Evolutionary conservation across 64 coral and sea anemone species (phyloP).

Genomic region (Exaiptasia diaphana): DNA sequence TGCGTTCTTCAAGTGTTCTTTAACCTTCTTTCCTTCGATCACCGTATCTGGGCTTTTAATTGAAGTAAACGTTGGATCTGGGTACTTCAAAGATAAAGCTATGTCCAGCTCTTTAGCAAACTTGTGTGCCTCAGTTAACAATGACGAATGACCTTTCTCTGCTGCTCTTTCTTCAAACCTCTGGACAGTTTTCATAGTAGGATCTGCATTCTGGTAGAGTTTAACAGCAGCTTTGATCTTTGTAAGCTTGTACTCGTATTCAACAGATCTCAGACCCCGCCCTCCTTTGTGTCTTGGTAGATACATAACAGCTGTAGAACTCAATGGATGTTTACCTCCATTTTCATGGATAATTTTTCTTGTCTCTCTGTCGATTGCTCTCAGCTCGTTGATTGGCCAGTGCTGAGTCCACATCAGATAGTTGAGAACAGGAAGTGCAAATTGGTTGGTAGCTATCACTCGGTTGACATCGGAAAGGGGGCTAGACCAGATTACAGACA

Average conservation of each 20-base stretch:
- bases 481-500: constrained; percentile 31
- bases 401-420: constrained; percentile 34
- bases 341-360: background rate
- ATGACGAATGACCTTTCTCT: background rate
- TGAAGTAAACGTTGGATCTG: background rate
- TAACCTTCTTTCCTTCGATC: background rate
- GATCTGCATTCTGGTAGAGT: background rate
- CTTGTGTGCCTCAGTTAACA: background rate
- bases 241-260: background rate
- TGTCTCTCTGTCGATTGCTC: background rate
- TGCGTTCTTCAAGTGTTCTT: background rate
- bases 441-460: constrained; percentile 21
- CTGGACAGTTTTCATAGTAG: background rate
- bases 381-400: background rate
- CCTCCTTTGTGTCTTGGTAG: background rate
- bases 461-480: constrained; percentile 36
- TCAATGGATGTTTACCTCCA: background rate
- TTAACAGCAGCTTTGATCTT: background rate
- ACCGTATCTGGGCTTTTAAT: background rate
- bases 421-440: background rate
- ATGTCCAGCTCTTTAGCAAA: background rate
- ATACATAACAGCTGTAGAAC: background rate
- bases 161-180: background rate
- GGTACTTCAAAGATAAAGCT: background rate
- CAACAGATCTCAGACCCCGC: background rate